phyloP scores from a whole-genome alignment of 2,888 invertebrate genomes.

The Nysson spinosus region DNA sequence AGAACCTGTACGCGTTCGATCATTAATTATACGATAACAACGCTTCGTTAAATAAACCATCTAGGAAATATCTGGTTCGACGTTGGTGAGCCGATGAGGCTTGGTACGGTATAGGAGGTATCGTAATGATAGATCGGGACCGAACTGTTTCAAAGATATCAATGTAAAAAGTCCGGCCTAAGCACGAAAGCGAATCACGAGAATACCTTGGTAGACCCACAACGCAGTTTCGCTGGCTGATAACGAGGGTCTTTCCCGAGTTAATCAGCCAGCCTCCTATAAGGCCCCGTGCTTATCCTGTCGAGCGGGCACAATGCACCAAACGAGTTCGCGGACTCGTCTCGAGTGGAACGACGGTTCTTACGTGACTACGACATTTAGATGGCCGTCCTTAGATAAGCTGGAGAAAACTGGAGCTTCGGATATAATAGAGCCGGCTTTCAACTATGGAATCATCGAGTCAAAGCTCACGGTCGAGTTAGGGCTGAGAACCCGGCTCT shows the following conservation, averaged over 20 bases:
- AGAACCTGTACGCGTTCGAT: background rate
- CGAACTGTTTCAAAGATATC: constrained; percentile 28
- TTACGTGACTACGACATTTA: constrained; percentile 64
- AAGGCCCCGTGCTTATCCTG: constrained; percentile 34
- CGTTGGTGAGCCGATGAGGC: constrained; percentile 9
- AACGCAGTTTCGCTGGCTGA: constrained; percentile 33
- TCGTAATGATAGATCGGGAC: constrained; percentile 37
- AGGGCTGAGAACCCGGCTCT: background rate
- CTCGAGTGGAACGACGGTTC: constrained; percentile 38
- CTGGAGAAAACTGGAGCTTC: constrained; percentile 45
- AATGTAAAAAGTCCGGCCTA: constrained; percentile 19
- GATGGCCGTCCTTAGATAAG: constrained; percentile 56
- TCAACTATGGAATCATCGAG: background rate
- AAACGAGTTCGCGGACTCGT: constrained; percentile 38
- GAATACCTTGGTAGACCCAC: constrained; percentile 13
- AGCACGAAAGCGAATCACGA: constrained; percentile 14
- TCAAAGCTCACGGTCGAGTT: constrained; percentile 2
- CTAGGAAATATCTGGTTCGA: constrained; percentile 8
- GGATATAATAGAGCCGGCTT: constrained; percentile 29
- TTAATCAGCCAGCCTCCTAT: constrained; percentile 32
- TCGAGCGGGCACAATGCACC: constrained; percentile 22
- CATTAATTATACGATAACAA: constrained; percentile 11
- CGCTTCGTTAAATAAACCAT: background rate
- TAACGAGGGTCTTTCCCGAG: constrained; percentile 33
- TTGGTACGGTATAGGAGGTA: constrained; percentile 15